Base-by-base conservation (phyloP, 2,888 invertebrate species). In the Cephus nigrinus region DNA sequence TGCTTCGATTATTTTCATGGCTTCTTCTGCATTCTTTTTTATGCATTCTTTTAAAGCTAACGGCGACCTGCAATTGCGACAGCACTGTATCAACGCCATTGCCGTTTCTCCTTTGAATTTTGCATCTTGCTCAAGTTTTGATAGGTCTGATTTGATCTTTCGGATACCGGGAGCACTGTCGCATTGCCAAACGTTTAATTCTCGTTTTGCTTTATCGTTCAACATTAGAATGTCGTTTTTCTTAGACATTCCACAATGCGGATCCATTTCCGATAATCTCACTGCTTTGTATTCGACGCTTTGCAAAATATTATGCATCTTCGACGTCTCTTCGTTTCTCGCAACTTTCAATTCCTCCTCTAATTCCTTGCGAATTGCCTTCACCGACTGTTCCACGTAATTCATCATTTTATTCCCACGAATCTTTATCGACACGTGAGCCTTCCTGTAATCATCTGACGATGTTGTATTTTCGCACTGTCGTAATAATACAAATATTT, bases 381-480 rank as follows among this genome's bases (percentile, higher is more conserved):
- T 75, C 12, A 78, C 77, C 5, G 79, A 79, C 0, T 69, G 34
- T 12, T 82, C 78, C 4, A 84, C 68, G 33, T 80, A 73, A 3
- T 75, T 75, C 3, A 77, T 35, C 2, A 86, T 35, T 12, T 77
- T 75, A 34, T 82, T 74, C 0, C 79, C 55, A 0, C 31, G 77
- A 30, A 33, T 32, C 34, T 77, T 78, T 9, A 84, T 32, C 0
- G 76, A 72, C 72, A 75, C 73, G 5, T 76, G 74, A 4, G 76
- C 79, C 36, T 79, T 74, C 32, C 78, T 40, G 73, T 85, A 87
- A 75, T 80, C 75, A 34, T 86, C 85, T 15, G 71, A 4, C 11
- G 77, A 74, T 23, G 69, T 77, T 40, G 73, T 81, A 36, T 68
- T 68, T 40, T 79, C 73, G 36, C 85, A 87, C 86, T 86, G 78